Evolutionary conservation across 35 echinoderm and acorn worm species (phyloP).

Genomic region (Ophiothrix spiculata): DNA sequence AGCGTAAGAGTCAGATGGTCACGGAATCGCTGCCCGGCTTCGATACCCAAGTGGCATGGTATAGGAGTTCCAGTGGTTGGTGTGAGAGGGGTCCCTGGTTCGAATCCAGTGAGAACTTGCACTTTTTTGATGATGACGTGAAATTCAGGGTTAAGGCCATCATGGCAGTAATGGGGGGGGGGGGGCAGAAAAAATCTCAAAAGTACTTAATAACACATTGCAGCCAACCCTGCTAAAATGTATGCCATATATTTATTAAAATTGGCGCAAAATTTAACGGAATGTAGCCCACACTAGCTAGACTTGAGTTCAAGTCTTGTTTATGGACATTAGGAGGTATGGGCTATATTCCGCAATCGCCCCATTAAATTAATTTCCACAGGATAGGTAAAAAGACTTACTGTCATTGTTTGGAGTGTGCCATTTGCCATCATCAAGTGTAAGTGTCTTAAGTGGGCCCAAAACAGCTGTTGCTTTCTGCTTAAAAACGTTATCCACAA

Average conservation of each 20-base stretch:
- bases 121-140: conserved; percentile 12
- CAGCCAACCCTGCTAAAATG: conserved; percentile 5
- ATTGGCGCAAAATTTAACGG: conserved; percentile 2
- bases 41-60: conserved; percentile 7
- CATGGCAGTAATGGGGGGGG: neutral
- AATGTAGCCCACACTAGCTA: conserved; percentile 14
- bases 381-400: conserved; percentile 16
- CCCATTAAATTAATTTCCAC: conserved; percentile 8
- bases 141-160: conserved; percentile 11
- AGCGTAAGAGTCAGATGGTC: conserved; percentile 11
- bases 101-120: conserved; percentile 14
- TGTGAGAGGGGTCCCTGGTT: conserved; percentile 1
- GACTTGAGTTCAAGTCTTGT: neutral
- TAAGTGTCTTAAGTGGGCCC: conserved; percentile 10
- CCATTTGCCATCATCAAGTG: neutral
- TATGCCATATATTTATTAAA: conserved; percentile 6
- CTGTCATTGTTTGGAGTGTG: neutral
- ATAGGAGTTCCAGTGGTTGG: conserved; percentile 5
- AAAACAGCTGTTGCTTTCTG: conserved; percentile 11
- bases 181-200: conserved; percentile 1
- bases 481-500: neutral
- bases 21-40: conserved; percentile 13
- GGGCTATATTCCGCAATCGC: conserved; percentile 11
- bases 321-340: conserved; percentile 4
- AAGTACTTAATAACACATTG: conserved; percentile 14